A percentile compares a stretch with the other conserved stretches of the same genome.
These are phyloP conservation scores for Macrostomum cliftonense DNA, from an alignment of 2,888 invertebrate genomes.

Conservation along the genomic window DNA sequence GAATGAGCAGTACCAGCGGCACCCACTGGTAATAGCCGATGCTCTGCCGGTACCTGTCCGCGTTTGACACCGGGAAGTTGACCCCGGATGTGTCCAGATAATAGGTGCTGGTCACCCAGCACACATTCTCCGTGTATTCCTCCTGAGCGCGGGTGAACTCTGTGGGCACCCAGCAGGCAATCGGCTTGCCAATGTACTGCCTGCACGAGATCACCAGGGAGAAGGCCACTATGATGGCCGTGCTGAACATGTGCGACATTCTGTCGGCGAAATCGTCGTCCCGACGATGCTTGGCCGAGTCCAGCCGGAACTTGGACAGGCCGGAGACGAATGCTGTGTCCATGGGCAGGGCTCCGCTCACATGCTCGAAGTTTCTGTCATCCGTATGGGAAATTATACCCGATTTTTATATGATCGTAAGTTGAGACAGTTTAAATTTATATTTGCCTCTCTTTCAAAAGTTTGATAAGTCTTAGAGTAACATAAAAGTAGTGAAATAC, in stretches of 20 bases:
- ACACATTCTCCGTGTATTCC: constrained; percentile 42
- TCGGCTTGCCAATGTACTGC: constrained; percentile 89
- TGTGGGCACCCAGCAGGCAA: constrained; percentile 55
- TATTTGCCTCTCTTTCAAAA: too few relatives aligned
- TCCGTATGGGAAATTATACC: too few relatives aligned
- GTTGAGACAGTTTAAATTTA: too few relatives aligned
- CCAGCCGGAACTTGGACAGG: constrained; percentile 8
- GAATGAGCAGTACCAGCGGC: constrained; percentile 39
- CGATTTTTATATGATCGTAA: too few relatives aligned
- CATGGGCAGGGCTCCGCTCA: constrained; percentile 1
- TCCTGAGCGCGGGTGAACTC: constrained; percentile 41
- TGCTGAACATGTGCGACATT: constrained; percentile 39
- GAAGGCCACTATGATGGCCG: constrained; percentile 64
- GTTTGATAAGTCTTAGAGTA: too few relatives aligned
- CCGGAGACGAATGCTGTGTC: constrained; percentile 11
- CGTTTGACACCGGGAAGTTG: constrained; percentile 29
- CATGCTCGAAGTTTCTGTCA: neutral
- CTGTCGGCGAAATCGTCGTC: constrained; percentile 38
- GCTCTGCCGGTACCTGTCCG: constrained; percentile 28
- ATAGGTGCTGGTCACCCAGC: constrained; percentile 42
- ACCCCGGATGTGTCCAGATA: constrained; percentile 39
- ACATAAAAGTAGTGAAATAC: too few relatives aligned
- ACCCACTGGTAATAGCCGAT: constrained; percentile 39
- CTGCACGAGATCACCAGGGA: constrained; percentile 75
- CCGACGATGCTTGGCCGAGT: constrained; percentile 19